Base-by-base conservation (phyloP, 35 echinoderm and acorn worm species). In the Holothuria glaberrima region DNA sequence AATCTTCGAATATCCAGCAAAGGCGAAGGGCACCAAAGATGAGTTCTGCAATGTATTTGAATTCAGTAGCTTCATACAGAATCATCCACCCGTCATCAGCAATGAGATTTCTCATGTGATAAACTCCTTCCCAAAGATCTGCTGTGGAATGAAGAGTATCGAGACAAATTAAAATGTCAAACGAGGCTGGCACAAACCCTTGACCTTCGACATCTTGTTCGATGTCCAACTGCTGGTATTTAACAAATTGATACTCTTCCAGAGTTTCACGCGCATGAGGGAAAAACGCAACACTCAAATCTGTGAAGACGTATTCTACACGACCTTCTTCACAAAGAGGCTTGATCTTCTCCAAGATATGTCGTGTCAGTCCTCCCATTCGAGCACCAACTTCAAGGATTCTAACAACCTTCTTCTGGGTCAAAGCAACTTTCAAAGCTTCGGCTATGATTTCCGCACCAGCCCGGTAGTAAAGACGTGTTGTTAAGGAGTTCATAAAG, bases 281-380 rank as follows among this genome's bases (percentile, higher is more conserved):
- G 85, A 98, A 98, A 86, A 98, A 98, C 30, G 96, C 87, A 27
- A 91, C 96, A 59, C 93, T 98, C 68, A 98, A 32, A 59, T 98
- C 96, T 20, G 96, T 98, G 88, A 98, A 98, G 21, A 98, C 77
- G 68, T 98, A 98, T 59, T 98, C 96, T n/a, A 98, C 88, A 56
- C 84, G 88, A n/a, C 80, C 86, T 70, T 94, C 86, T 56, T 81
- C 52, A 35, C 92, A 91, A 13, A 90, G 46, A 21, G 91, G 86
- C n/a, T 94, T 94, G 3, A 98, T 73, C 48, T 60, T 88, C 73
- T 90, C 48, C 34, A 94, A 63, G 50, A 98, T 93, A 90, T 94
- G 90, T 35, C 80, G 87, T 12, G 96, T 92, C 38, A 98, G 60
- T 68, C 96, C 96, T n/a, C 96, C 96, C 85, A 94, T 98, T 33